Percentiles rank a stretch among this genome's conserved stretches.
Evolutionary conservation across 2,797 vertebrate species (phyloP).

Genomic region (Lacerta bilineata): DNA sequence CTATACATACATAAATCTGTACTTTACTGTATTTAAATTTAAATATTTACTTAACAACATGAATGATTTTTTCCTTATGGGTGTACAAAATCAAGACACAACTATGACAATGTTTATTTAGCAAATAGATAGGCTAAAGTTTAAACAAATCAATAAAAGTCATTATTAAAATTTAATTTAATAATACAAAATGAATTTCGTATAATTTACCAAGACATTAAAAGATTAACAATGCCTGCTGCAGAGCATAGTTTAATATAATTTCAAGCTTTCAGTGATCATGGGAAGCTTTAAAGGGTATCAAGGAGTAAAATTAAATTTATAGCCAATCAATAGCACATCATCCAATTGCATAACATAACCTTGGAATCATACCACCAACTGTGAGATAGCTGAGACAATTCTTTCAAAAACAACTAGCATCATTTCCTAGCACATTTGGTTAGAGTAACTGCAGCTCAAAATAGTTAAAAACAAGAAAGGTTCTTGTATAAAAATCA

Average conservation of each 20-base stretch:
- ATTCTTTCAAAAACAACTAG: constrained; percentile 58
- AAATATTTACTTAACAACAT: neutral
- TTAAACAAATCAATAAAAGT: constrained; percentile 15
- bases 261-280: constrained; percentile 74
- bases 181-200: constrained; percentile 28
- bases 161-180: constrained; percentile 12
- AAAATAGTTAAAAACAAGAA: constrained; percentile 47
- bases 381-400: constrained; percentile 48
- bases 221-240: constrained; percentile 43
- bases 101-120: constrained; percentile 14
- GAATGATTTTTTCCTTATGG: neutral
- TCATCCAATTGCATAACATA: constrained; percentile 77
- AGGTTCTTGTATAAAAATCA: constrained; percentile 37
- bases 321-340: constrained; percentile 79
- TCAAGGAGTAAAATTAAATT: constrained; percentile 79
- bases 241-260: constrained; percentile 71
- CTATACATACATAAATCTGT: neutral
- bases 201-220: constrained; percentile 43
- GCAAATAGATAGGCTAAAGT: neutral
- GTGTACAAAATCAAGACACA: constrained; percentile 26
- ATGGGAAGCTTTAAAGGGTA: constrained; percentile 82
- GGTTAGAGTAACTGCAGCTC: constrained; percentile 1
- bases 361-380: constrained; percentile 69
- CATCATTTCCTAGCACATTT: constrained; percentile 27
- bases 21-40: neutral